These are phyloP conservation scores for Chrysocyon brachyurus DNA, from an alignment of 2,797 vertebrate genomes.

Conservation along the genomic window DNA sequence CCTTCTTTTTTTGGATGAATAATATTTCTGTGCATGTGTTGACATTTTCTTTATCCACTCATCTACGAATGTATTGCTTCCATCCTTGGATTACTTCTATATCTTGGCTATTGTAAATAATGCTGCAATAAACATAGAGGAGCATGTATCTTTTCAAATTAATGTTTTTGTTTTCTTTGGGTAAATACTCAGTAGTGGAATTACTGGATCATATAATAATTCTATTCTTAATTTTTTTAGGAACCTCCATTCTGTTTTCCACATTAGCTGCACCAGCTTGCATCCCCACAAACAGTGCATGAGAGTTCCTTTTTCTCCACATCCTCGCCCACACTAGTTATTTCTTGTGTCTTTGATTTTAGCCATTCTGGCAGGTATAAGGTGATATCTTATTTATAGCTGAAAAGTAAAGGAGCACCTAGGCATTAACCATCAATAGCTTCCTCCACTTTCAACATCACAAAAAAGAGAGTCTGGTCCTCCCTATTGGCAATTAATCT, in stretches of 20 bases:
- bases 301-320: not conserved
- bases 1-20: not conserved
- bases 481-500: no score
- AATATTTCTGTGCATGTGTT: not conserved
- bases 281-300: not conserved
- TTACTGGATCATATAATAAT: not conserved
- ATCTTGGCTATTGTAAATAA: not conserved
- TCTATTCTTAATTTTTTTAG: not conserved
- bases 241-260: not conserved
- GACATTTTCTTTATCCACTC: not conserved
- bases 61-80: not conserved
- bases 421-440: not conserved
- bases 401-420: not conserved
- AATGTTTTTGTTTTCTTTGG: not conserved
- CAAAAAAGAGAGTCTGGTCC: not conserved
- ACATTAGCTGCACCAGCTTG: not conserved
- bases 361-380: not conserved
- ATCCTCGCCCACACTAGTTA: not conserved
- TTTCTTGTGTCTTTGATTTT: not conserved
- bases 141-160: not conserved
- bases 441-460: not conserved
- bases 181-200: not conserved
- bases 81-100: not conserved
- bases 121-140: not conserved
- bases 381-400: not conserved